These are phyloP conservation scores for Lophius piscatorius DNA, from an alignment of 2,113 vertebrate species.

Conservation along the genomic window DNA sequence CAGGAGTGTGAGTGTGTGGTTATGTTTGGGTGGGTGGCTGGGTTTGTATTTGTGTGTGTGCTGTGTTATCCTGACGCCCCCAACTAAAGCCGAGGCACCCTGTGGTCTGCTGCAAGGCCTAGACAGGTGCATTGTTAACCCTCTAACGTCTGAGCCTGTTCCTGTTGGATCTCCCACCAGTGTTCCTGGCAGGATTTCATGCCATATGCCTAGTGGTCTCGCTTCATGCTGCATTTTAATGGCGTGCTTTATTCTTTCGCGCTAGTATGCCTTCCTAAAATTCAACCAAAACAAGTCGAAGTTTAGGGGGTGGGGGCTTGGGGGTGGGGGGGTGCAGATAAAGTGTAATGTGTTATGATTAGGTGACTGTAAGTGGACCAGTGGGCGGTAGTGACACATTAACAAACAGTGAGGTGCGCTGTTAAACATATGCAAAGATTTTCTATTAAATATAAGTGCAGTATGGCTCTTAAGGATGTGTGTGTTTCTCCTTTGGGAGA, in stretches of 20 bases:
- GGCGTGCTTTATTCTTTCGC: no score
- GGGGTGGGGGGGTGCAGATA: conserved; percentile 24
- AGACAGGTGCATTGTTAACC: conserved; percentile 79
- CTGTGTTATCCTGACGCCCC: conserved; percentile 47
- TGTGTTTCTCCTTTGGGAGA: conserved; percentile 70
- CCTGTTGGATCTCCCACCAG: conserved; percentile 32
- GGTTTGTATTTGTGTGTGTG: conserved; percentile 13
- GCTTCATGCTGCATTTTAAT: not conserved
- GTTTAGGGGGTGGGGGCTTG: no score
- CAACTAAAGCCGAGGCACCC: conserved; percentile 61
- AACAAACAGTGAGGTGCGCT: conserved; percentile 60
- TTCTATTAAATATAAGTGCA: conserved; percentile 78
- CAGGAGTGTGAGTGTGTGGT: conserved; percentile 1
- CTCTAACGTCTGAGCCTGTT: conserved; percentile 64
- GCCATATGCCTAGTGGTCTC: no score
- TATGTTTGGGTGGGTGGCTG: conserved; percentile 44
- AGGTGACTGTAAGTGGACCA: conserved; percentile 48
- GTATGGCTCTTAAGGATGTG: conserved; percentile 69
- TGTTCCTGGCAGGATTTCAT: conserved; percentile 13
- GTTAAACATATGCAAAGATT: conserved; percentile 63
- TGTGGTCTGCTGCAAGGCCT: conserved; percentile 60
- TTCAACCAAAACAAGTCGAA: no score
- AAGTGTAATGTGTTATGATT: conserved; percentile 46
- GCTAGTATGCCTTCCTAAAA: no score
- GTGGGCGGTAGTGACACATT: conserved; percentile 44